These are phyloP conservation scores for Gopherus evgoodei DNA, from an alignment of 2,113 vertebrate genomes.

Conservation along the genomic window DNA sequence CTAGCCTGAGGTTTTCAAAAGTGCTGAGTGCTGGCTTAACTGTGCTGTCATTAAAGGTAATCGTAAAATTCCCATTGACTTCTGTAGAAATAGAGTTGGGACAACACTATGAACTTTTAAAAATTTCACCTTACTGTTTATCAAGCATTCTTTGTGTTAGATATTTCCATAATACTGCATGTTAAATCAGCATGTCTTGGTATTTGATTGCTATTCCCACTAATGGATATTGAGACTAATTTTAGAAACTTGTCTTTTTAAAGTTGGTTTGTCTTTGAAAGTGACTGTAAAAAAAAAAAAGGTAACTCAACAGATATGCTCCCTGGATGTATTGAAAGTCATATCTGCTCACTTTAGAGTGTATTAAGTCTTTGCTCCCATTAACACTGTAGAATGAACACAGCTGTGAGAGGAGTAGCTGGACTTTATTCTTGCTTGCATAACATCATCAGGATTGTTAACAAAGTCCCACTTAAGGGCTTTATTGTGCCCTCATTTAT, in stretches of 20 bases:
- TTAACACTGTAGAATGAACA: neutral
- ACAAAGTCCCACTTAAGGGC: neutral
- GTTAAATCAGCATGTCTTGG: neutral
- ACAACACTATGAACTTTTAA: neutral
- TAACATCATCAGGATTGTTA: neutral
- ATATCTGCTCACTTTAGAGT: neutral
- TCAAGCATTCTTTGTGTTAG: neutral
- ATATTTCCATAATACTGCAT: neutral
- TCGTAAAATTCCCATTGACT: neutral
- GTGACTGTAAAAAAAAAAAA: neutral
- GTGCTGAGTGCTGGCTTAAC: neutral
- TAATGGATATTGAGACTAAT: neutral
- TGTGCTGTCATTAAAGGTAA: neutral
- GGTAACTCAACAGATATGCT: neutral
- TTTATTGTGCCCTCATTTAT: neutral
- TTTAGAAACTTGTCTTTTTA: neutral
- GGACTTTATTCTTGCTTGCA: neutral
- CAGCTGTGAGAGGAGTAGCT: neutral
- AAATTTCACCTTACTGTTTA: neutral
- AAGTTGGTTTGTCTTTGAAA: neutral
- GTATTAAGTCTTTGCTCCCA: neutral
- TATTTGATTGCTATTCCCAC: neutral
- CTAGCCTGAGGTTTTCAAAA: neutral
- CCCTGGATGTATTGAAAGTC: neutral
- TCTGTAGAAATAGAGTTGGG: neutral